Evolutionary conservation across 1,140 invertebrate species (phyloP), one percentile per base, ranked within the genome.

Genomic region (Apis laboriosa): DNA sequence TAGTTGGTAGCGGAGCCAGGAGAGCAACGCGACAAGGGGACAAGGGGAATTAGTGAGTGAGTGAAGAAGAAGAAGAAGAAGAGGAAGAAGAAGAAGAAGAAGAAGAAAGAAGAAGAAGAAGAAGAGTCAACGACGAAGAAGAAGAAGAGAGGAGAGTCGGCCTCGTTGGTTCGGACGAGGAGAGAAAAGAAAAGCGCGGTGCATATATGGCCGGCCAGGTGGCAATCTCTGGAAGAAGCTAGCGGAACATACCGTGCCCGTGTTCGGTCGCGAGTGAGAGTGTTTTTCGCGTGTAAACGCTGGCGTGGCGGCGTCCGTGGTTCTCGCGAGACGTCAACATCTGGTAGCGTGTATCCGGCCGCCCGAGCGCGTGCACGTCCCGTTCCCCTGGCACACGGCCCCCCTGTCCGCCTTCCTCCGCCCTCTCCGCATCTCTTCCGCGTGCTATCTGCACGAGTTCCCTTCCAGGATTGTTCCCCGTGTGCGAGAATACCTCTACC

Each of bases 191-290:
- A 43, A 43, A 43, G 5, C 34, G 34, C 34, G 34, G 34, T 43
- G 34, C 34, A 43, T 43, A 43, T 43, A 43, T 43, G 34, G 34
- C 12, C 73, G 55, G 43, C 49, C 24, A 64, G 51, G 64, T 51
- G 64, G 28, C 49, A 60, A 56, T 49, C 58, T 34, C 8, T 17
- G 9, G 70, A 12, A 24, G 51, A 55, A 28, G 49, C 70, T 49
- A 61, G 60, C 58, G 73, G 63, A 81, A 72, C 83, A 74, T 77
- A 78, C 77, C 34, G 73, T 78, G 75, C 80, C 72, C 70, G 79
- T 78, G 85, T 83, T 74, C 53, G 77, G 67, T 79, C 84, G 81
- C 66, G 76, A 77, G 86, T 87, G 78, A 77, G 77, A 87, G 77
- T 77, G 82, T 84, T 72, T 51, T 72, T 58, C 77, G 67, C 72